Base-by-base conservation (phyloP, 2,888 invertebrate genomes). In the Neoscelio sp. region DNA sequence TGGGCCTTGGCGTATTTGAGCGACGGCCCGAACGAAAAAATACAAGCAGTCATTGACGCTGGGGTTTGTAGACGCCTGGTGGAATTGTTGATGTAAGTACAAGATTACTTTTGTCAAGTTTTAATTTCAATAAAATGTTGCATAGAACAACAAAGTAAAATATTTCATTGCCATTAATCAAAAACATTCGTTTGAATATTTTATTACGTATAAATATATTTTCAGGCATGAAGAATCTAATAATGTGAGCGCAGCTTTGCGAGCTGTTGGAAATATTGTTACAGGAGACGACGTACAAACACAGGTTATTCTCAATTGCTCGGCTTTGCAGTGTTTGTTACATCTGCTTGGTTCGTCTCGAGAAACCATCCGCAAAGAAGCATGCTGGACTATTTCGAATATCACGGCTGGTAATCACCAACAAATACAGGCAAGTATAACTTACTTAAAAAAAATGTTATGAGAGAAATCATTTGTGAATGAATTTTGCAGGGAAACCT, bases 241-340 rank as follows among this genome's bases (percentile, higher is more conserved):
- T 77, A 97, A 98, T 12, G 95, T 96, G 5, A 96, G 97, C 10
- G 98, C 99, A 30, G 98, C 98, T 3, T 90, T 99, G 73, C 93
- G 99, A 60, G 98, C 98, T n/a, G 98, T 98, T 2, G 99, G 99
- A 44, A 99, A 99, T 91, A 98, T 99, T 83, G 98, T 99, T 46
- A 99, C 99, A 0, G 99, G 99, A 26, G 97, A 98, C 91, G 99
- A 99, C 90, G 93, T 95, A 62, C 99, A 99, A 92, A 99, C 99
- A 46, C 98, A 99, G 92, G 95, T 97, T 7, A 95, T 98, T 81
- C 92, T 99, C 50, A 97, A 97, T 91, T 97, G 97, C 90, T 95
- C 95, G 82, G 98, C 97, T 52, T 91, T 99, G 85, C 96, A 96
- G 0, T 96, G 96, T 88, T 92, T 97, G 73, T 92, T 96, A 81